Percentiles rank a stretch among this genome's conserved stretches.
These are phyloP conservation scores for Vanacampus margaritifer DNA, from an alignment of 2,113 vertebrate species.

Conservation along the genomic window DNA sequence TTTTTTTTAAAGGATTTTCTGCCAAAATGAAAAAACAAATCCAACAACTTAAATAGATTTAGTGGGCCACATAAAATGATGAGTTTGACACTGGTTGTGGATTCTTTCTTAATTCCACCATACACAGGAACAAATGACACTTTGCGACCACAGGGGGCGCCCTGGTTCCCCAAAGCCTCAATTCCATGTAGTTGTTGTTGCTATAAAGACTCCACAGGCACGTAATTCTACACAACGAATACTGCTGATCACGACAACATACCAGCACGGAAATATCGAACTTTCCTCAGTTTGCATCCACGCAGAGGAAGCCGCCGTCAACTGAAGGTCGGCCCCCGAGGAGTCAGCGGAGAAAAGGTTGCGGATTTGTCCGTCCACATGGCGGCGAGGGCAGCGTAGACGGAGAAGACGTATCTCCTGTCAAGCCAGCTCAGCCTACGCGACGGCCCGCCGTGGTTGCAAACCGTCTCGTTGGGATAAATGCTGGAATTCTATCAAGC, in stretches of 20 bases:
- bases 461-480: conserved; percentile 63
- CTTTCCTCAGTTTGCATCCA: conserved; percentile 31
- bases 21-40: background rate
- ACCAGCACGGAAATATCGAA: conserved; percentile 21
- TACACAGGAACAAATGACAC: too few species aligned
- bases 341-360: conserved; percentile 54
- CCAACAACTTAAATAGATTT: background rate
- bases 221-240: background rate
- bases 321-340: conserved; percentile 47
- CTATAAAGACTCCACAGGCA: background rate
- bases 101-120: background rate
- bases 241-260: background rate
- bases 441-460: conserved; percentile 56
- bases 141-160: background rate
- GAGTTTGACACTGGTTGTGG: background rate
- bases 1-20: too few species aligned
- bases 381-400: conserved; percentile 56
- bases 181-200: background rate
- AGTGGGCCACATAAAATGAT: background rate
- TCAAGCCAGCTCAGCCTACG: conserved; percentile 60
- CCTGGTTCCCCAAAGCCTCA: background rate
- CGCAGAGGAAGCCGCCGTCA: conserved; percentile 33
- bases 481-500: conserved; percentile 63
- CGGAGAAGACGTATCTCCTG: conserved; percentile 65
- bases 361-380: conserved; percentile 51